Conservation (phyloP, 2,888 invertebrate genomes). For the Acleris holmiana region DNA sequence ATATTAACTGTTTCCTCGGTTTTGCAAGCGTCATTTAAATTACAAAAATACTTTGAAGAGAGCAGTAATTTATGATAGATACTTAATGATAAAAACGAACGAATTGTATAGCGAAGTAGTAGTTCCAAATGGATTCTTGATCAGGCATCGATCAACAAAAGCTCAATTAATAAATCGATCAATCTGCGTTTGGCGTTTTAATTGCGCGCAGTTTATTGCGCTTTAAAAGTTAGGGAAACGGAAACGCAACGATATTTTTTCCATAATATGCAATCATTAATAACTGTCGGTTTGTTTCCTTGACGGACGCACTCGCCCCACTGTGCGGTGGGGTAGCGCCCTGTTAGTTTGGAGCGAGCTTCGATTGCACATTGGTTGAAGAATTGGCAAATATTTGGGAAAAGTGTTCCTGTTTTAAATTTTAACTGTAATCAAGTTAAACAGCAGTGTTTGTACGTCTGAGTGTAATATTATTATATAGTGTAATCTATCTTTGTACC, state of each 20-base stretch:
- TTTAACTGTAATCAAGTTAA: no score
- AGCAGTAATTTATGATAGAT: no score
- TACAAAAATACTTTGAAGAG: no score
- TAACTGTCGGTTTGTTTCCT: slow-evolving; percentile 88
- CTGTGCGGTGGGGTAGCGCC: slow-evolving; percentile 60
- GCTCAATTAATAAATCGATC: slow-evolving; percentile 71
- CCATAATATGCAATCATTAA: slow-evolving; percentile 85
- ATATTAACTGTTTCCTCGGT: no score
- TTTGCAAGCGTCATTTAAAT: no score
- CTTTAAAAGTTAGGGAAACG: slow-evolving; percentile 80
- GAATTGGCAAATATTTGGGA: slow-evolving; percentile 4
- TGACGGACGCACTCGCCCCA: slow-evolving; percentile 64
- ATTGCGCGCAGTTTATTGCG: slow-evolving; percentile 80
- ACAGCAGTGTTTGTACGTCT: no score
- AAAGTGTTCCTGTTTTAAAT: no score
- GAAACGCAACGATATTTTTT: slow-evolving; percentile 87
- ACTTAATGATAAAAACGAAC: no score
- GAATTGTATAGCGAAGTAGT: no score
- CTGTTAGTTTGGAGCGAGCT: slow-evolving; percentile 37
- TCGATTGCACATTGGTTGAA: slow-evolving; percentile 28
- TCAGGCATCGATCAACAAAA: slow-evolving; percentile 11
- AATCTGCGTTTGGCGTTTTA: slow-evolving; percentile 82
- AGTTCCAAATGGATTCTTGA: no score
- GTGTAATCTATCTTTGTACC: no score
- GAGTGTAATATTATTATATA: no score